These are phyloP conservation scores for Ligdia adustata DNA, from an alignment of 2,888 invertebrate species.

Conservation along the genomic window DNA sequence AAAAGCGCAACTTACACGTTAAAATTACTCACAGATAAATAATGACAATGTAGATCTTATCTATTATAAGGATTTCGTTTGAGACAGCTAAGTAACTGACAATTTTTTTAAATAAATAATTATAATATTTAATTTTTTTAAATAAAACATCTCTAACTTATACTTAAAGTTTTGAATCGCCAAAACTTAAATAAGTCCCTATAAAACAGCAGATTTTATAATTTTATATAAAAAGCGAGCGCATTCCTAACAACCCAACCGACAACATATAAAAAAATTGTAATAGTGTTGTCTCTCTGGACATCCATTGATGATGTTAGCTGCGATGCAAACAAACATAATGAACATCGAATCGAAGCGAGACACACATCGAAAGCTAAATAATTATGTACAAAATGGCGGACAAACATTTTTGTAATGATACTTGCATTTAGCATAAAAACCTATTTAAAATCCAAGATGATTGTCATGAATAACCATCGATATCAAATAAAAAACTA, in stretches of 20 bases:
- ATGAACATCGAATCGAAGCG: slow-evolving; percentile 68
- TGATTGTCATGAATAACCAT: slow-evolving; percentile 79
- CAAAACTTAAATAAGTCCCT: slow-evolving; percentile 83
- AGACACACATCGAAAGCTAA: slow-evolving; percentile 59
- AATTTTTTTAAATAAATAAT: slow-evolving; percentile 74
- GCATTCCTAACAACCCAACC: slow-evolving; percentile 44
- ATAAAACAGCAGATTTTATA: slow-evolving; percentile 62
- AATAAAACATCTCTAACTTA: slow-evolving; percentile 78
- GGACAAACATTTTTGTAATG: slow-evolving; percentile 40
- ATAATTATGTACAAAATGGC: slow-evolving; percentile 59
- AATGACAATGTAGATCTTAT: slow-evolving; percentile 49
- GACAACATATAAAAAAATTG: slow-evolving; percentile 19
- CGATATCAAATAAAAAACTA: slow-evolving; percentile 74
- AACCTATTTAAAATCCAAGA: slow-evolving; percentile 49
- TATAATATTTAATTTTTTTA: slow-evolving; percentile 44
- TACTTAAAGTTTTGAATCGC: slow-evolving; percentile 82
- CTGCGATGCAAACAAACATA: slow-evolving; percentile 72
- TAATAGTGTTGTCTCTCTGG: slow-evolving; percentile 53
- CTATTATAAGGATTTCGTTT: slow-evolving; percentile 62
- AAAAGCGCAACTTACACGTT: slow-evolving; percentile 47
- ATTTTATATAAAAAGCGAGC: slow-evolving; percentile 44
- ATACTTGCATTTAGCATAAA: slow-evolving; percentile 39
- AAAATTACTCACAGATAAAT: slow-evolving; percentile 29
- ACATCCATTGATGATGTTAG: slow-evolving; percentile 75
- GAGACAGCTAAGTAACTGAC: slow-evolving; percentile 61